Conservation (phyloP, 2,797 vertebrate genomes). For the Chloroceryle amazona region DNA sequence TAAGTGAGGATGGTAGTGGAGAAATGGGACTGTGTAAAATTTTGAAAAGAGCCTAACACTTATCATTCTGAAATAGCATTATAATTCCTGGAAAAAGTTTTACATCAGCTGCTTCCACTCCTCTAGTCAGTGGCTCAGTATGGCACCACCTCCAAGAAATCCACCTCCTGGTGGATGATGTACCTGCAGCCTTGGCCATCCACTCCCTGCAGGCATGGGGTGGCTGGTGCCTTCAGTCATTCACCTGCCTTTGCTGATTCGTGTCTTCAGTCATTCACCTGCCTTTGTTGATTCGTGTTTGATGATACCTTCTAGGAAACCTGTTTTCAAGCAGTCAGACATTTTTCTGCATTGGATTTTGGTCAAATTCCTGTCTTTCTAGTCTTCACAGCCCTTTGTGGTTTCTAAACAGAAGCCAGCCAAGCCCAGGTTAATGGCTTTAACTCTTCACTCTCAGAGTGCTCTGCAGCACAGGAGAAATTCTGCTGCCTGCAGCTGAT, state of each 20-base stretch:
- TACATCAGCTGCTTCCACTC: not conserved
- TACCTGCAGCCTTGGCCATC: fast-evolving
- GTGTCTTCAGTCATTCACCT: not conserved
- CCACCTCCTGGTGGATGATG: not conserved
- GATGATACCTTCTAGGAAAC: fast-evolving
- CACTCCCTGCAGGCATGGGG: not conserved
- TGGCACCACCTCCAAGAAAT: not conserved
- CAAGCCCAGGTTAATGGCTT: not conserved
- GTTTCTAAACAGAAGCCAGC: not conserved
- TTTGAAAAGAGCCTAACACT: not conserved
- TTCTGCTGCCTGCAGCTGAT: not conserved
- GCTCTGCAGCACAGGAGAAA: not conserved
- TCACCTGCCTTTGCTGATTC: not conserved
- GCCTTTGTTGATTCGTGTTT: not conserved
- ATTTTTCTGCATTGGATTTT: not conserved
- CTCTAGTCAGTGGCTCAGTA: fast-evolving
- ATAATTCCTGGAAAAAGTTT: not conserved
- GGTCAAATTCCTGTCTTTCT: not conserved
- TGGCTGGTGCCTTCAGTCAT: not conserved
- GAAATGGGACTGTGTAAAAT: not conserved
- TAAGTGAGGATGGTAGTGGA: not conserved
- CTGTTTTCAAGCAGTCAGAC: not conserved
- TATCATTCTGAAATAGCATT: not conserved
- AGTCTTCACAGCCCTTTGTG: not conserved
- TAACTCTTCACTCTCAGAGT: not conserved